Evolutionary conservation across 2,797 vertebrate genomes (phyloP).

Genomic region (Crenuchus spilurus): DNA sequence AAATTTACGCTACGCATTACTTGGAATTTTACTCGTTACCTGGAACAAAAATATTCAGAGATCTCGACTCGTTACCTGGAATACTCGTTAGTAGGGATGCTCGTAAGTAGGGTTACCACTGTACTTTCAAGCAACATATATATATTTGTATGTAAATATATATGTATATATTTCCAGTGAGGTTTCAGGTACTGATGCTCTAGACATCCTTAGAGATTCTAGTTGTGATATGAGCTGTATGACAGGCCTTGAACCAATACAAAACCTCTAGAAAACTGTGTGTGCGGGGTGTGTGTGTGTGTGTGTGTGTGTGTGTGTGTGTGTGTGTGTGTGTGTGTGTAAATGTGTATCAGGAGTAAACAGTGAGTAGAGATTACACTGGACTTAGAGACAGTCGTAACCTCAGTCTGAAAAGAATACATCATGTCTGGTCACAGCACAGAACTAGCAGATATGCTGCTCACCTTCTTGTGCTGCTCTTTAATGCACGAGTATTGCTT

Average conservation of each 20-base stretch:
- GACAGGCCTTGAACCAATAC: background rate
- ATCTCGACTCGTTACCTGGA: too few species aligned
- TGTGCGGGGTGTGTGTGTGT: background rate
- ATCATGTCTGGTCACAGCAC: conserved; percentile 8
- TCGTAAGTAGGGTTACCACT: too few species aligned
- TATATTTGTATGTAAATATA: too few species aligned
- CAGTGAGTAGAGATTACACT: background rate
- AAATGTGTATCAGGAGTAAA: background rate
- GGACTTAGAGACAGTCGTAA: background rate
- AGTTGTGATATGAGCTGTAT: background rate
- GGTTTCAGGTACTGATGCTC: too few species aligned
- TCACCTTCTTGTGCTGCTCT: background rate
- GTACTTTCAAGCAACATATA: too few species aligned
- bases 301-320: background rate
- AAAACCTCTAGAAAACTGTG: too few species aligned
- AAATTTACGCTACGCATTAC: too few species aligned
- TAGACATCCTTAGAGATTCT: too few species aligned
- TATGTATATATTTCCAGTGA: too few species aligned
- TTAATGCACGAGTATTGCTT: background rate
- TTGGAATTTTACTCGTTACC: too few species aligned
- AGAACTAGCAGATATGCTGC: background rate
- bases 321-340: background rate
- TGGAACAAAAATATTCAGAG: too few species aligned
- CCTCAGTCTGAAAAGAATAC: conserved; percentile 16
- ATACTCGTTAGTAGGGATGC: too few species aligned